phyloP scores from a whole-genome alignment of 1,140 invertebrate species.

The Cotesia chilonis region DNA sequence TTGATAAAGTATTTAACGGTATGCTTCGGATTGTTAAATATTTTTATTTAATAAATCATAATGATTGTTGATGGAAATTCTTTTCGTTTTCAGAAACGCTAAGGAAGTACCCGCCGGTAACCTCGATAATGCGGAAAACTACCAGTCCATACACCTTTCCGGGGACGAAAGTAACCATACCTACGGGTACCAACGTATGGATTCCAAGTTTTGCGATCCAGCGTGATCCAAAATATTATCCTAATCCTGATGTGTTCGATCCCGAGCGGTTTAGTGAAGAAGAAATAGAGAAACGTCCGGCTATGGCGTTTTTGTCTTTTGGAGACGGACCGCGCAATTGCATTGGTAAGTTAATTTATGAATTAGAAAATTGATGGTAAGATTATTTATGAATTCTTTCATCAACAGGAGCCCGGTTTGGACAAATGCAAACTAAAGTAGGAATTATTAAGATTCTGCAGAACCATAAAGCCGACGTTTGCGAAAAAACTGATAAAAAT shows the following conservation, averaged over 20 bases:
- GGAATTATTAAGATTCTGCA: constrained; percentile 62
- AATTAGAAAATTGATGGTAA: constrained; percentile 1
- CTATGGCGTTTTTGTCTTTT: constrained; percentile 74
- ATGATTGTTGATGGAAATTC: background rate
- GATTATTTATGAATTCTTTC: background rate
- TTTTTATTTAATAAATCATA: no score
- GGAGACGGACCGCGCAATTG: constrained; percentile 78
- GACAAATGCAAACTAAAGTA: constrained; percentile 64
- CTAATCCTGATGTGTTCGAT: constrained; percentile 68
- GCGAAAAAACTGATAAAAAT: constrained; percentile 52
- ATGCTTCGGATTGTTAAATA: background rate
- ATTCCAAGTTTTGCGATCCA: constrained; percentile 68
- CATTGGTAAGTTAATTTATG: constrained; percentile 68
- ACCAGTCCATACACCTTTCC: constrained; percentile 64
- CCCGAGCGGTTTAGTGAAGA: constrained; percentile 71
- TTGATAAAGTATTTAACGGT: constrained; percentile 52
- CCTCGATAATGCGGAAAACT: constrained; percentile 63
- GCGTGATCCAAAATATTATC: constrained; percentile 69
- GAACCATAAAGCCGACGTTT: constrained; percentile 56
- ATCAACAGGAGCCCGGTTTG: constrained; percentile 58
- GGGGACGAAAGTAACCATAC: constrained; percentile 59
- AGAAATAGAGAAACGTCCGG: constrained; percentile 61
- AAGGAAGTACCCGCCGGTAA: constrained; percentile 68
- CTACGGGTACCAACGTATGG: constrained; percentile 59
- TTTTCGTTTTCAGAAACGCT: constrained; percentile 57